Conservation (phyloP, 1,140 invertebrate species). For the Aporrectodea caliginosa region DNA sequence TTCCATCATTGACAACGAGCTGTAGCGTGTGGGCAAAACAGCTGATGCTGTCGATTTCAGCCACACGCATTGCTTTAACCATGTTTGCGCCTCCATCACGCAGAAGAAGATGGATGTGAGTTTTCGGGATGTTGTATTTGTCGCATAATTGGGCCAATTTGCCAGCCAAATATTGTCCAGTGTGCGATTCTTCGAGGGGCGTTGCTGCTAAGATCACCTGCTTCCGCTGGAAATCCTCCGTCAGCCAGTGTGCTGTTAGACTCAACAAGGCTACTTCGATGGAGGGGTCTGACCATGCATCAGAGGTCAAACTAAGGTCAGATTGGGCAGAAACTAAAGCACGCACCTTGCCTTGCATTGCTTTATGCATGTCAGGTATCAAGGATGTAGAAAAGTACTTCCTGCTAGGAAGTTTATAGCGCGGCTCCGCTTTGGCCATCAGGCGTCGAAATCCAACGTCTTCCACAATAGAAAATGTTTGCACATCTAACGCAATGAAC, state of each 20-base stretch:
- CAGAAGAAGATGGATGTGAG: neutral
- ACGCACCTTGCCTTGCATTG: neutral
- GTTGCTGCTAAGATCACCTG: neutral
- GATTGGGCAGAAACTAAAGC: neutral
- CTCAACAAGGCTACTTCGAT: neutral
- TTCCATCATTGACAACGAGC: too few species aligned
- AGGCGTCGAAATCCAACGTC: neutral
- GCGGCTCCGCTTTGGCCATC: neutral
- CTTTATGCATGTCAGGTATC: neutral
- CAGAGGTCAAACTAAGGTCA: neutral
- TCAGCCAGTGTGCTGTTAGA: neutral
- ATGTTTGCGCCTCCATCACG: neutral
- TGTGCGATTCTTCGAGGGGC: neutral
- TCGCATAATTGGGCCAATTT: neutral
- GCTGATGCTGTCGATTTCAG: too few species aligned
- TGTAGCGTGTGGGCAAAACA: too few species aligned
- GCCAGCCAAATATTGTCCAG: neutral
- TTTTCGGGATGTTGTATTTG: neutral
- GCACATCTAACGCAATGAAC: neutral
- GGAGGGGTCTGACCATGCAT: neutral
- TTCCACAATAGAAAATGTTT: neutral
- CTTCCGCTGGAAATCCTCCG: neutral
- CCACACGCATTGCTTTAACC: too few species aligned
- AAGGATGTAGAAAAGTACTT: neutral
- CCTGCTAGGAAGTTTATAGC: neutral